Evolutionary conservation across 2,888 invertebrate genomes (phyloP).

Genomic region (Notodonta ziczac): DNA sequence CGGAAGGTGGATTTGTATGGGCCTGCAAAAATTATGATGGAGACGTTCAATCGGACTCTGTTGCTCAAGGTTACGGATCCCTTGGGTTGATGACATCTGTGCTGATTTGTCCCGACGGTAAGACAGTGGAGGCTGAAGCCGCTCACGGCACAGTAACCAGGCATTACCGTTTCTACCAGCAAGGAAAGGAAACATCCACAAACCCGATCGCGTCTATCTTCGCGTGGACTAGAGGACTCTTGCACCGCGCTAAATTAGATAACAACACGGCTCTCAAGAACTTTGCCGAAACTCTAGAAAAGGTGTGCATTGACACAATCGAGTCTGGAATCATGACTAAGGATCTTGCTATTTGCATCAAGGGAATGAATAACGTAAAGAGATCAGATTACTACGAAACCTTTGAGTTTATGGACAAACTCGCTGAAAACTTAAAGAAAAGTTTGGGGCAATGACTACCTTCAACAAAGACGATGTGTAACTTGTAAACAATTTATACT

Average conservation of each 20-base stretch:
- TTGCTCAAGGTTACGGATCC: constrained; percentile 98
- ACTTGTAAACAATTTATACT: constrained; percentile 52
- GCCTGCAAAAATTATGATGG: constrained; percentile 99
- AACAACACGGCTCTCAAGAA: constrained; percentile 89
- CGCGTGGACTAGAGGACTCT: constrained; percentile 97
- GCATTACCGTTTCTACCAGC: constrained; percentile 94
- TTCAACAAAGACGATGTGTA: constrained; percentile 48
- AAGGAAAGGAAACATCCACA: constrained; percentile 99
- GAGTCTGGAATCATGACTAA: constrained; percentile 98
- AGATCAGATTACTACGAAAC: constrained; percentile 97
- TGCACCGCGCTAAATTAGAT: constrained; percentile 97
- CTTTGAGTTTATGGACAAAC: constrained; percentile 97
- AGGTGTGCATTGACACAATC: constrained; percentile 97
- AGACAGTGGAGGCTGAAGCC: constrained; percentile 98
- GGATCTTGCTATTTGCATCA: constrained; percentile 98
- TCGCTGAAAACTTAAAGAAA: constrained; percentile 94
- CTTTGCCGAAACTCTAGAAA: constrained; percentile 95
- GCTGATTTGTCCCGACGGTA: constrained; percentile 97
- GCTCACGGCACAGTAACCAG: constrained; percentile 99
- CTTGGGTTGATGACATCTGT: constrained; percentile 99
- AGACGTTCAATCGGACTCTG: constrained; percentile 99
- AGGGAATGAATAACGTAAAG: constrained; percentile 92
- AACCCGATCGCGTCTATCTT: constrained; percentile 99
- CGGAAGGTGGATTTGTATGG: constrained; percentile 99
- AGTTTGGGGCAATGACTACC: constrained; percentile 84